Percentiles rank a stretch among this genome's conserved stretches.
phyloP scores from a whole-genome alignment of 2,888 invertebrate genomes.

The Ethmia dodecea region DNA sequence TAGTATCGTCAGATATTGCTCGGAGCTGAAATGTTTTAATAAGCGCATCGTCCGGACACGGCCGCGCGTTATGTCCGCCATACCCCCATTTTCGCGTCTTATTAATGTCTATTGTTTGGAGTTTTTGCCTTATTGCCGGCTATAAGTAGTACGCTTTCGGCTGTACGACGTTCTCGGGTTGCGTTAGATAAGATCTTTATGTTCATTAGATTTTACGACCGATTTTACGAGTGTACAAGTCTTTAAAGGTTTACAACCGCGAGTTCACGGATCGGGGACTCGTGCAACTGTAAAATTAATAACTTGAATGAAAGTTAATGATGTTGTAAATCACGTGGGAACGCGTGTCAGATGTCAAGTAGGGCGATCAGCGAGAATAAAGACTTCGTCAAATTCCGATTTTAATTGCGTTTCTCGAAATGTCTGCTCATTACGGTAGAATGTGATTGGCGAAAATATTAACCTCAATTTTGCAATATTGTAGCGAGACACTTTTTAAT shows the following conservation, averaged over 20 bases:
- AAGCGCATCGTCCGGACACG: conserved; percentile 60
- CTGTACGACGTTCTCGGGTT: no score
- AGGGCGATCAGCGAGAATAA: no score
- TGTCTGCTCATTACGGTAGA: no score
- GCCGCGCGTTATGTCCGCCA: conserved; percentile 43
- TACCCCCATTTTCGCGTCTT: conserved; percentile 52
- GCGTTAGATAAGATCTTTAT: conserved; percentile 3
- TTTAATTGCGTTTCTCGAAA: no score
- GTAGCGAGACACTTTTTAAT: no score
- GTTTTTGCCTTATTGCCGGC: conserved; percentile 60
- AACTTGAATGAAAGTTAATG: conserved; percentile 3
- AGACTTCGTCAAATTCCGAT: no score
- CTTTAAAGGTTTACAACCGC: conserved; percentile 14
- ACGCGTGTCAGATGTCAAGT: no score
- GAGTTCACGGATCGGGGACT: conserved; percentile 6
- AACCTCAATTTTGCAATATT: no score
- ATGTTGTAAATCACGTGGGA: neutral
- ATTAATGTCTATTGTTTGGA: conserved; percentile 76
- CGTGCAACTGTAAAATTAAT: neutral
- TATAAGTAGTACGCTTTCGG: conserved; percentile 3
- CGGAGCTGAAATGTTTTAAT: conserved; percentile 72
- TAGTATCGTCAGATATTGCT: conserved; percentile 67
- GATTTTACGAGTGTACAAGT: conserved; percentile 18
- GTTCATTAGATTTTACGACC: conserved; percentile 16
- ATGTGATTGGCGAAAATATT: no score